Evolutionary conservation across 2,113 vertebrate genomes (phyloP).

Genomic region (Crotalus viridis): DNA sequence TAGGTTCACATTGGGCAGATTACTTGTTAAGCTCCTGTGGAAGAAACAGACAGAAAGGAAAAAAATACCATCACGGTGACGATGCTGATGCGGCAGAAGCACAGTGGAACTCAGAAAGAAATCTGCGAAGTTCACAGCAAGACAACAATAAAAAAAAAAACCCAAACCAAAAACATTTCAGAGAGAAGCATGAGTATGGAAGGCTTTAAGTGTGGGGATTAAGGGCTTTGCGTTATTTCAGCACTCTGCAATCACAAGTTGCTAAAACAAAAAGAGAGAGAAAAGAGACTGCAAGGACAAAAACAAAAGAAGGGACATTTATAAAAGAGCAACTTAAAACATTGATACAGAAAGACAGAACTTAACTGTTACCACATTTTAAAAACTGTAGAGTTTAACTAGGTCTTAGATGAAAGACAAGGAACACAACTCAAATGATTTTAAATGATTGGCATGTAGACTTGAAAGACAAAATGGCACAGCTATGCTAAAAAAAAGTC

Average conservation of each 20-base stretch:
- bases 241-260: constrained; percentile 37
- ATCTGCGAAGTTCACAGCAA: constrained; percentile 70
- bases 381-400: constrained; percentile 49
- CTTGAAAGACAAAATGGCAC: constrained; percentile 1
- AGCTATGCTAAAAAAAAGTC: not conserved
- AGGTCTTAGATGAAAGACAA: not conserved
- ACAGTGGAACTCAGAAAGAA: constrained; percentile 79
- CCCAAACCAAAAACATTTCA: constrained; percentile 63
- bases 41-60: constrained; percentile 99
- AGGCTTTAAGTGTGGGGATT: constrained; percentile 47
- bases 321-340: constrained; percentile 57
- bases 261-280: constrained; percentile 22
- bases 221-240: not conserved
- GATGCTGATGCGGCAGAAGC: constrained; percentile 92
- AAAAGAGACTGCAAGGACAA: constrained; percentile 16
- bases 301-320: constrained; percentile 40
- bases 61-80: constrained; percentile 99
- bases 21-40: constrained; percentile 96
- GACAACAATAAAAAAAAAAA: constrained; percentile 62
- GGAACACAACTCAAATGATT: not conserved
- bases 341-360: constrained; percentile 40
- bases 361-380: constrained; percentile 35
- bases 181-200: constrained; percentile 70
- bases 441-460: not conserved
- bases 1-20: constrained; percentile 99